Conservation (phyloP, 2,113 vertebrate species). For the Taurulus bubalis region DNA sequence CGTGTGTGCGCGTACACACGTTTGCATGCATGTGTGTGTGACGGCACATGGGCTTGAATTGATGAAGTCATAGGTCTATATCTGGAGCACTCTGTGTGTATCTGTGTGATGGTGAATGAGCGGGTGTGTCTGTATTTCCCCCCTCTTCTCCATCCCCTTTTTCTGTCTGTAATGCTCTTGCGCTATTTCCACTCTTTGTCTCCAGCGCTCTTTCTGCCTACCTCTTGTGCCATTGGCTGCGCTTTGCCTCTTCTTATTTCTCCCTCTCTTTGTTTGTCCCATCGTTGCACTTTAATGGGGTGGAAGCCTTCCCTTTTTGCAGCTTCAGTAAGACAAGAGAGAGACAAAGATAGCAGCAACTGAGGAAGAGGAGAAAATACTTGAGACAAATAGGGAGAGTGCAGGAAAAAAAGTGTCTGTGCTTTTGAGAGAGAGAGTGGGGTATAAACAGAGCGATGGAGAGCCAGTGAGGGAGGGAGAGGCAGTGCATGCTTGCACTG, state of each 20-base stretch:
- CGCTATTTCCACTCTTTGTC: constrained; percentile 73
- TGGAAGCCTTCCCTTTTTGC: constrained; percentile 37
- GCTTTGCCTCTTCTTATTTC: constrained; percentile 51
- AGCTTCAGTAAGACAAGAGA: constrained; percentile 41
- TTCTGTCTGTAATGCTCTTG: constrained; percentile 60
- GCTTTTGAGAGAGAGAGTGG: constrained; percentile 34
- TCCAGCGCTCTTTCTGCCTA: constrained; percentile 65
- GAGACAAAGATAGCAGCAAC: constrained; percentile 46
- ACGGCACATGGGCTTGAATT: constrained; percentile 29
- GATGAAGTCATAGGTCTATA: constrained; percentile 75
- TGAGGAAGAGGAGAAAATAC: constrained; percentile 25
- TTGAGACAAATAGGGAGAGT: constrained; percentile 37
- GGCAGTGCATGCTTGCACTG: constrained; percentile 47
- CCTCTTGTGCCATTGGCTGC: constrained; percentile 68
- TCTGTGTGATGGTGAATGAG: constrained; percentile 52
- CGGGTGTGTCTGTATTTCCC: constrained; percentile 39
- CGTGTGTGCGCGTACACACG: constrained; percentile 11
- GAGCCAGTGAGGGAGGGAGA: constrained; percentile 47
- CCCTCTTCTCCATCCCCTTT: constrained; percentile 50
- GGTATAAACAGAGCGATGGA: constrained; percentile 29
- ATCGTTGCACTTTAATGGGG: constrained; percentile 53
- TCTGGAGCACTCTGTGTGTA: constrained; percentile 52
- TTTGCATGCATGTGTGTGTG: constrained; percentile 24
- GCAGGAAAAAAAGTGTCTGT: constrained; percentile 12
- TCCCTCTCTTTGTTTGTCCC: constrained; percentile 60